Conservation (phyloP, 2,888 invertebrate species). For the Lithophane leautieri region DNA sequence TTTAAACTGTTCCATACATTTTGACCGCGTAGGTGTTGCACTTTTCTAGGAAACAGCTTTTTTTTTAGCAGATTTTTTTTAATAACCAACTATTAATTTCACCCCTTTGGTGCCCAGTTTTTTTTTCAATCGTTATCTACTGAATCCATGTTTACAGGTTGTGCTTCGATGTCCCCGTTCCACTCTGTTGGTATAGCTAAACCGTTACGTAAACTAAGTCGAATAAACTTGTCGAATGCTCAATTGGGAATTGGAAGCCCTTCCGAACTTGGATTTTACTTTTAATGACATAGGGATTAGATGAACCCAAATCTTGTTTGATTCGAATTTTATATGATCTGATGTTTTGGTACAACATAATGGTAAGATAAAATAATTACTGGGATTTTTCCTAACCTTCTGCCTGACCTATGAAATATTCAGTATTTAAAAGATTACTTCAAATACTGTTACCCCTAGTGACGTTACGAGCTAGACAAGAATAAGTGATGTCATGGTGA, state of each 20-base stretch:
- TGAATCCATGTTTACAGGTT: too few relatives aligned
- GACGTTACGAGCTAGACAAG: neutral
- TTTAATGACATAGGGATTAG: conserved; percentile 58
- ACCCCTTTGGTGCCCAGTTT: too few relatives aligned
- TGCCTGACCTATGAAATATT: neutral
- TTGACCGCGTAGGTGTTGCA: too few relatives aligned
- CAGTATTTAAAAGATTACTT: neutral
- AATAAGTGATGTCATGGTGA: neutral
- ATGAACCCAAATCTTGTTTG: conserved; percentile 46
- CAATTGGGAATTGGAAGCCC: conserved; percentile 58
- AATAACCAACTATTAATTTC: neutral
- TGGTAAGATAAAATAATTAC: neutral
- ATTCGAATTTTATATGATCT: conserved; percentile 16
- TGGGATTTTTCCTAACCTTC: neutral
- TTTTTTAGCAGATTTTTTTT: too few relatives aligned
- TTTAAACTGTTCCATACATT: too few relatives aligned
- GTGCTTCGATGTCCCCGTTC: neutral
- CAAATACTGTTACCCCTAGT: neutral
- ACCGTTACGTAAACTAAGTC: conserved; percentile 47
- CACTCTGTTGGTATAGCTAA: neutral
- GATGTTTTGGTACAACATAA: conserved; percentile 3
- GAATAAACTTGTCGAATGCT: conserved; percentile 56
- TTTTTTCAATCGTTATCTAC: too few relatives aligned
- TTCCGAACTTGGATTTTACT: conserved; percentile 57
- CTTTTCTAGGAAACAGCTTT: too few relatives aligned